Conservation (phyloP, 2,888 invertebrate species). For the Toxonevra muliebris region DNA sequence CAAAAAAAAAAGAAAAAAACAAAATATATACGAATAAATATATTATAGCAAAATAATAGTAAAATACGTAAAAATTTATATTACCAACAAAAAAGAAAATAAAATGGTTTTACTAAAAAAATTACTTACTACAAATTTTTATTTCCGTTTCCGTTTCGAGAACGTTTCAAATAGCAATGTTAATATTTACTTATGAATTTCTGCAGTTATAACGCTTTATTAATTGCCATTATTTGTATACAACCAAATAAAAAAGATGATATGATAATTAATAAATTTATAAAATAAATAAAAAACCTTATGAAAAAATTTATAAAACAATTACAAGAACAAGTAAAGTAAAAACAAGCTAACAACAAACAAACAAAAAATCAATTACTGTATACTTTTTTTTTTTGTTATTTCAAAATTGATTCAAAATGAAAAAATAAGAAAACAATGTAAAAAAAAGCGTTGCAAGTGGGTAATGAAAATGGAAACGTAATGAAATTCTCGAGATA, state of each 20-base stretch:
- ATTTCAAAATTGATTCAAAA: background rate
- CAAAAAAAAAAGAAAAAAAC: constrained; percentile 22
- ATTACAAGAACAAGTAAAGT: constrained; percentile 9
- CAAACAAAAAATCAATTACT: too few species aligned
- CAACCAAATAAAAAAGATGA: constrained; percentile 29
- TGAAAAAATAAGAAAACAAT: background rate
- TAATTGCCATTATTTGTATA: constrained; percentile 38
- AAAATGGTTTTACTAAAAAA: too few species aligned
- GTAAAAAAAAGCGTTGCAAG: background rate
- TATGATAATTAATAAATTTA: constrained; percentile 21
- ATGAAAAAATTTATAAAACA: constrained; percentile 3
- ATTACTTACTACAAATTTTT: constrained; percentile 16
- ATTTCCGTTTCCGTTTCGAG: constrained; percentile 18
- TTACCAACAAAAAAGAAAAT: too few species aligned
- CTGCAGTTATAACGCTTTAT: constrained; percentile 34
- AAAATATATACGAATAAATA: constrained; percentile 29
- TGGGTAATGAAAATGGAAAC: background rate
- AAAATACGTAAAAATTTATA: constrained; percentile 33
- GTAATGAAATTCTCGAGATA: background rate
- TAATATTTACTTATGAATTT: constrained; percentile 24
- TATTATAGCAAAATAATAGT: constrained; percentile 25
- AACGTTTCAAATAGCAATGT: constrained; percentile 29
- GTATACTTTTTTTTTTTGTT: background rate
- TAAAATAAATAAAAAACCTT: constrained; percentile 19
- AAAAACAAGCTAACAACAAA: background rate